Evolutionary conservation across 2,888 invertebrate species (phyloP).

Genomic region (Caenorhabditis angaria): DNA sequence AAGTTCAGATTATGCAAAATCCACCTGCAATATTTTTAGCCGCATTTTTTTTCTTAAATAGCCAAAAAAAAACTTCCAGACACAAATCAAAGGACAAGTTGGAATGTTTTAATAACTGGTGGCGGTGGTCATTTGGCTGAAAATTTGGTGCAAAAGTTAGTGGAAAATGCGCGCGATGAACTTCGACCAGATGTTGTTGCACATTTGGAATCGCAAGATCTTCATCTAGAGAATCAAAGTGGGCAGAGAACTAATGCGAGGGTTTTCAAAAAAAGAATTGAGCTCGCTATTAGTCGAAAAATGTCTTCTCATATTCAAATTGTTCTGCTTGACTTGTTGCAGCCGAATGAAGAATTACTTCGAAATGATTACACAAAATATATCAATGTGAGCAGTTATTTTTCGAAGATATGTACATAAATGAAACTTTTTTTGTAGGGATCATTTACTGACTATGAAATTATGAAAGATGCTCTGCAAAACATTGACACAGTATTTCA

Average conservation of each 20-base stretch:
- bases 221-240: not conserved
- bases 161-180: not conserved
- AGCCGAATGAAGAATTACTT: conserved; percentile 1
- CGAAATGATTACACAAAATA: conserved; percentile 5
- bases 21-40: not conserved
- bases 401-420: not conserved
- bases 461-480: conserved; percentile 18
- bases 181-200: not conserved
- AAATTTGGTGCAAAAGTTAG: conserved; percentile 11
- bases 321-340: conserved; percentile 11
- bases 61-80: not conserved
- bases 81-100: not conserved
- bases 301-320: conserved; percentile 7
- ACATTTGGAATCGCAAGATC: not conserved
- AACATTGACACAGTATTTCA: conserved; percentile 23
- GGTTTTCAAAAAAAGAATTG: not conserved
- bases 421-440: conserved; percentile 12
- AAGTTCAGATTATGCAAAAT: not conserved
- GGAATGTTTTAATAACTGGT: conserved; percentile 25
- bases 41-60: not conserved
- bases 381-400: conserved; percentile 10
- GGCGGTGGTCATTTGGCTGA: conserved; percentile 28
- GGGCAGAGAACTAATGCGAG: not conserved
- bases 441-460: conserved; percentile 19
- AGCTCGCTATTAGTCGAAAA: not conserved